Conservation (phyloP, 2,113 vertebrate species). For the Silurus glanis region DNA sequence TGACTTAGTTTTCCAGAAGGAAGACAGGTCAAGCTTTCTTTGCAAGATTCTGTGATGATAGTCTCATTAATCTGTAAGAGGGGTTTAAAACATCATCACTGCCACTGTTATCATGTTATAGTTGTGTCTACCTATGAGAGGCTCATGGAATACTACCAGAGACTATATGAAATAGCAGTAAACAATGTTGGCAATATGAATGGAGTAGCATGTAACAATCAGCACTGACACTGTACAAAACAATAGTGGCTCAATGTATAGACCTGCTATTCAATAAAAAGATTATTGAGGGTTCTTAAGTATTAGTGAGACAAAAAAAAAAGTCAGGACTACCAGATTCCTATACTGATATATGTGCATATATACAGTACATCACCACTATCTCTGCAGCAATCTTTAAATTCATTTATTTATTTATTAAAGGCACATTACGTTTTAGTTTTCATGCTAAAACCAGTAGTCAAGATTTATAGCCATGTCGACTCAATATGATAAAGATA, state of each 20-base stretch:
- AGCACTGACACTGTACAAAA: not conserved
- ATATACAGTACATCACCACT: not conserved
- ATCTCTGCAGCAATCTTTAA: not conserved
- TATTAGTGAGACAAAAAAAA: not conserved
- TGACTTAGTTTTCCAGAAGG: slow-evolving; percentile 48
- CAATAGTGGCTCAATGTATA: not conserved
- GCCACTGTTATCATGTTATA: not conserved
- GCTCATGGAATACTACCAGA: not conserved
- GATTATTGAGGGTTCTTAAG: not conserved
- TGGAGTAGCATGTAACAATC: not conserved
- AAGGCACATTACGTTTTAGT: not conserved
- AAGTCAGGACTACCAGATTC: not conserved
- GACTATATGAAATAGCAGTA: not conserved
- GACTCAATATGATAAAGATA: not conserved
- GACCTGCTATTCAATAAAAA: not conserved
- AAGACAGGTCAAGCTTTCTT: slow-evolving; percentile 47
- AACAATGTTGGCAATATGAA: not conserved
- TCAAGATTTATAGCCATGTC: not conserved
- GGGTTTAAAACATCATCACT: not conserved
- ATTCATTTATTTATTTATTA: not conserved
- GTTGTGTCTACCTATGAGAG: not conserved
- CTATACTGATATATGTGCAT: not conserved
- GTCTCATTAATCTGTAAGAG: slow-evolving; percentile 55
- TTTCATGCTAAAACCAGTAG: not conserved
- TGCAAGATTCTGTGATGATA: slow-evolving; percentile 54